Evolutionary conservation across 2,888 invertebrate species (phyloP), one percentile per base, ranked within the genome.

Genomic region (Spilarctia lutea): DNA sequence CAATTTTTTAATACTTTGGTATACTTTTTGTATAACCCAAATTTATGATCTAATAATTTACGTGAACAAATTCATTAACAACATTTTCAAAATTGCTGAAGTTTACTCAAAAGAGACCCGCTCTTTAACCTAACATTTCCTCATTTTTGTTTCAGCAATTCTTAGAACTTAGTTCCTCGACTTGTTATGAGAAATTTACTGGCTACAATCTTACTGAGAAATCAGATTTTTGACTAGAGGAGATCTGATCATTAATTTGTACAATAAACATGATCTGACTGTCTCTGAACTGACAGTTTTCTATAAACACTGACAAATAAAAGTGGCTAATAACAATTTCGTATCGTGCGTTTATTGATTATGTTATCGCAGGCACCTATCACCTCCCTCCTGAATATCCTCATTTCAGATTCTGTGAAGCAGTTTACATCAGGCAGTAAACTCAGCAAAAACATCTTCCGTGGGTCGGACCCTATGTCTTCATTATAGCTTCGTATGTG

Each of bases 391-490:
- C 87, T 79, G 13, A 88, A 88, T 71, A 80, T 80, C 20, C 87
- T 72, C 87, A 88, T 88, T 72, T 88, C 87, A 24, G 82, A 39
- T 66, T 88, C 87, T n/a, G 84, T 81, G 20, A 88, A 78, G 8
- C 83, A 76, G 60, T 86, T 85, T 8, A 88, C 79, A 42, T 88
- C 87, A 8, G 88, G 87, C 27, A 88, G 39, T 33, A 88, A 68
- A 20, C 88, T 87, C 16, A 88, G 56, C 16, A 88, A 75, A 56
- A 88, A 88, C 87, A 88, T 87, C 68, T 88, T 88, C 16, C 87
- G 80, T 6, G 87, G 82, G 71, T 80, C 83, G 39, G 73, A 71
- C 39, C 85, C 83, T 27, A 78, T 79, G n/a, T 79, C 76, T 52
- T 85, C 83, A 60, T 70, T 74, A 27, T 84, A 77, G 35, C 71